Percentiles rank a stretch among this genome's conserved stretches.
These are phyloP conservation scores for Plutella xylostella DNA, from an alignment of 2,888 invertebrate genomes.

Conservation along the genomic window DNA sequence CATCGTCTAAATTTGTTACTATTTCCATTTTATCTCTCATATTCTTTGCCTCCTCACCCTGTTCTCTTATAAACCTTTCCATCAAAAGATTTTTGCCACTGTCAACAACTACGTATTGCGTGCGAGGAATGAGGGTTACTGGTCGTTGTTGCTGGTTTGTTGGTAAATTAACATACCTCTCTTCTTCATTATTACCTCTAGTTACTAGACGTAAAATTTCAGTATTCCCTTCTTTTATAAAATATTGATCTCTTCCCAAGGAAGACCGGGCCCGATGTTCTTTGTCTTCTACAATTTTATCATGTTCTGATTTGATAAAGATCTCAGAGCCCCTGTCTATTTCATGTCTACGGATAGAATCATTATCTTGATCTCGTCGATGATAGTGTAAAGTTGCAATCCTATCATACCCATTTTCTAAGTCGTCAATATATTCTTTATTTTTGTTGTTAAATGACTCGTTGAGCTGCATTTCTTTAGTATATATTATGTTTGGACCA, in stretches of 20 bases:
- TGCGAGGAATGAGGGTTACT: conserved; percentile 67
- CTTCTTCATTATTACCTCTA: conserved; percentile 76
- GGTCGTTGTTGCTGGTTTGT: conserved; percentile 59
- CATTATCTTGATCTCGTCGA: conserved; percentile 72
- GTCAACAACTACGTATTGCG: conserved; percentile 74
- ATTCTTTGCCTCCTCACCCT: conserved; percentile 74
- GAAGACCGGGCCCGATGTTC: conserved; percentile 43
- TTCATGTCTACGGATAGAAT: conserved; percentile 81
- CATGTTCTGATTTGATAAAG: conserved; percentile 51
- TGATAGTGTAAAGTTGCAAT: conserved; percentile 60
- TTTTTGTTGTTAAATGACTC: conserved; percentile 60
- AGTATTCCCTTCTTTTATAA: conserved; percentile 86
- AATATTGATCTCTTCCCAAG: conserved; percentile 76
- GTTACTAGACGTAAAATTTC: conserved; percentile 86
- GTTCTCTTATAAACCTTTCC: conserved; percentile 87
- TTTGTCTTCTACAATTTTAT: conserved; percentile 38
- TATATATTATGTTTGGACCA: conserved; percentile 67
- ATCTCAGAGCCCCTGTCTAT: conserved; percentile 81
- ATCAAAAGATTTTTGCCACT: conserved; percentile 88
- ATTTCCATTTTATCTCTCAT: conserved; percentile 63
- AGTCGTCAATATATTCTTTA: conserved; percentile 69
- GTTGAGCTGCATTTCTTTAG: conserved; percentile 66
- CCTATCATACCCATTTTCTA: conserved; percentile 69
- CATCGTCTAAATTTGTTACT: conserved; percentile 53
- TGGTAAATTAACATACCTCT: conserved; percentile 71